Base-by-base conservation (phyloP, 1,140 invertebrate genomes). In the Cydia amplana region DNA sequence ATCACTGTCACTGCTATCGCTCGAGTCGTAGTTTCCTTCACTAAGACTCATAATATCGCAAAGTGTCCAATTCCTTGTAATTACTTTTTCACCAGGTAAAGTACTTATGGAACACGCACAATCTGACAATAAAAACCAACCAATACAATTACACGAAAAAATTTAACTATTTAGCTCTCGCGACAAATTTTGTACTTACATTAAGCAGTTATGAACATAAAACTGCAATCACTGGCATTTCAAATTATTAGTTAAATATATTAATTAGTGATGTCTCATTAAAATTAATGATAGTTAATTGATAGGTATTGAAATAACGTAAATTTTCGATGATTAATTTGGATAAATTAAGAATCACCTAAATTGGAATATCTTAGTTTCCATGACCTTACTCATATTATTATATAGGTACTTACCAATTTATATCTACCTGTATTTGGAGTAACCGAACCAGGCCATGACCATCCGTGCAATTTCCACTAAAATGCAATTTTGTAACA, bases 1-100 rank as follows among this genome's bases (percentile, higher is more conserved):
- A 60, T 81, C 76, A 67, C 78, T 79, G 67, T 79, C 78, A 55
- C 74, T 78, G 4, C 51, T 75, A 7, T 77, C 75, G 3, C 63
- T 67, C 6, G 40, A 70, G 5, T 63, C 73, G 23, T 25, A 60
- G 67, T 28, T 70, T 55, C 28, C 72, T 20, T 78, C 72, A 20
- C n/a, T 78, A 74, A 76, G 32, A 72, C 72, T 63, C 65, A 60
- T 60, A 5, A 60, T 23, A 2, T 23, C 55, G 20, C 55, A 60
- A 60, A n/a, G 20, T 23, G 9, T 55, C 16, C 18, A 55, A 20
- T 55, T 55, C 51, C 5, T 20, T n/a, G 14, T 51, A n/a, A n/a
- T 51, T 7, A 1, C n/a, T n/a, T 51, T 18, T 49, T 49, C 0
- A 49, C 4, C 1, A 51, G 3, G 16, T 46, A 46, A 46, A 16